Base-by-base conservation (phyloP, 2,113 vertebrate species). In the Trogon melanurus region DNA sequence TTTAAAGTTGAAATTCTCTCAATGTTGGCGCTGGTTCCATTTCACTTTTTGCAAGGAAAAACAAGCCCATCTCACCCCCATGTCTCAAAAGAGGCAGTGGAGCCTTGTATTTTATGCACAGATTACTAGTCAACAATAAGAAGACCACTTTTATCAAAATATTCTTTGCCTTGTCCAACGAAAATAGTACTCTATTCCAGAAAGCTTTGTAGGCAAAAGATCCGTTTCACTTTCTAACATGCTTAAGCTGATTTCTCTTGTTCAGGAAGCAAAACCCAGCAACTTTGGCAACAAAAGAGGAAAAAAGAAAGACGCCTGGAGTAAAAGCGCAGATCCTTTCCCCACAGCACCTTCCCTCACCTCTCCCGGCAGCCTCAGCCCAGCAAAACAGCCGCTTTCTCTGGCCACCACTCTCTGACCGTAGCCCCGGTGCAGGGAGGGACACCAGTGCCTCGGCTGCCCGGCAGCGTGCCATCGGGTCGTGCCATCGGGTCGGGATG, bases 401-500 rank as follows among this genome's bases (percentile, higher is more conserved):
- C 32, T 17, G 67, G 45, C n/a, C 29, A 10, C 50, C n/a, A 79
- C 44, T 71, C 34, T 48, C 50, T 22, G 56, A 25, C 4, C 13
- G 66, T 57, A 87, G 84, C 30, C 13, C 41, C 5, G 22, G 47
- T 62, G 72, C 71, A 26, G 88, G 45, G 45, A 9, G 4, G 7
- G n/a, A 50, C 4, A 3, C 3, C 69, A 23, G 57, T 5, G 67
- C 56, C 60, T 30, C 9, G 1, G 38, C 22, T 21, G 36, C 78
- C 79, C 22, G 7, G 14, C 50, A 16, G 15, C 2, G 53, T 14
- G 50, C 36, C 78, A n/a, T 53, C 56, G 18, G 21, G 44, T 16
- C 0, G 0, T 14, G 50, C 36, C 78, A n/a, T 53, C 56, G 18
- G 21, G 44, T 16, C 0, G 0, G 78, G 56, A 14, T 0, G 2